Conservation (phyloP, 2,797 vertebrate genomes). For the Acrossocheilus fasciatus region DNA sequence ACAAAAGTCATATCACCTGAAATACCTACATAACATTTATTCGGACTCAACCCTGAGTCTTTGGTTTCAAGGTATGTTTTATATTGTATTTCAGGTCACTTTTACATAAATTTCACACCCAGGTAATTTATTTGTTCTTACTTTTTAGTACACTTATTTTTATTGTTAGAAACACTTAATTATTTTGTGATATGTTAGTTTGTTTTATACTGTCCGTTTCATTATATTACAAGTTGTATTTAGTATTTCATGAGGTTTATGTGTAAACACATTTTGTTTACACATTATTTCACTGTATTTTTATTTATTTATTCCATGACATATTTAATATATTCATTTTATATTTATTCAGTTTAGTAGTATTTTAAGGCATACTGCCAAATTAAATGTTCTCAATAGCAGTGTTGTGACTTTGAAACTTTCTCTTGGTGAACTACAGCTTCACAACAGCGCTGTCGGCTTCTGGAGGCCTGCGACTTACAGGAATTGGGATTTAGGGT, state of each 20-base stretch:
- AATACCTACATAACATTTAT: too few species aligned
- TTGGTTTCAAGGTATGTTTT: not conserved
- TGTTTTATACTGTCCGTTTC: not conserved
- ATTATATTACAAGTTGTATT: not conserved
- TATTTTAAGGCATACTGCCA: not conserved
- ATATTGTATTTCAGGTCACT: too few species aligned
- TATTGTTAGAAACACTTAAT: not conserved
- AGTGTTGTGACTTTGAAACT: not conserved
- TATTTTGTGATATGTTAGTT: not conserved
- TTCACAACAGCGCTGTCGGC: not conserved
- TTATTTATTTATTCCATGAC: not conserved
- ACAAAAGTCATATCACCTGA: too few species aligned
- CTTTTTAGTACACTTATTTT: not conserved
- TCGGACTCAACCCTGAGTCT: too few species aligned
- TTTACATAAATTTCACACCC: not conserved
- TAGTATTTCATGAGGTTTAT: not conserved
- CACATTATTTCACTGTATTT: not conserved
- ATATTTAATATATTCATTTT: too few species aligned
- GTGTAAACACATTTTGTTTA: too few species aligned
- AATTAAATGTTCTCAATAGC: not conserved
- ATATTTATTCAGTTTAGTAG: not conserved
- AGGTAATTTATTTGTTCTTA: not conserved
- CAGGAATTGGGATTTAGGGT: conserved; percentile 23
- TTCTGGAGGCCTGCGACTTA: not conserved
- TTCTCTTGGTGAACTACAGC: too few species aligned